phyloP scores from a whole-genome alignment of 2,797 vertebrate species.

The Gymnoscopelus microlampas region DNA sequence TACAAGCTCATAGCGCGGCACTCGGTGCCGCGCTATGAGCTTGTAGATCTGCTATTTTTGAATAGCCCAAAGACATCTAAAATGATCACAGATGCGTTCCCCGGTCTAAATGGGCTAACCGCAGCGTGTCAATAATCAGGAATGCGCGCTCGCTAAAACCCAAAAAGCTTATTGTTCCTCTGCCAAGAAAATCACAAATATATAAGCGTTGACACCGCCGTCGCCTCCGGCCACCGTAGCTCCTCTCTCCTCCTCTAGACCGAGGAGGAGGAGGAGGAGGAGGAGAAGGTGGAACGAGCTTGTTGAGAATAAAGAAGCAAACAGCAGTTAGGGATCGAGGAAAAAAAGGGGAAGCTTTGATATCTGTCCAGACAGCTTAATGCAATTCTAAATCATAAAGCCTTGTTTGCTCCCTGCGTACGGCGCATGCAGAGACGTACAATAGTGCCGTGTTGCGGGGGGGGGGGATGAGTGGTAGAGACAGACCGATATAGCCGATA shows the following conservation, averaged over 20 bases:
- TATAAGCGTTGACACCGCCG: slow-evolving; percentile 53
- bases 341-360: slow-evolving; percentile 53
- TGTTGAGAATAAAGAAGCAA: slow-evolving; percentile 43
- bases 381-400: slow-evolving; percentile 52
- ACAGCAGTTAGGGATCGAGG: slow-evolving; percentile 47
- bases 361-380: slow-evolving; percentile 64
- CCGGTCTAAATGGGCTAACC: slow-evolving; percentile 22
- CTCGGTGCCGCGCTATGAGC: too few species aligned
- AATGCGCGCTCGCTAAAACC: slow-evolving; percentile 67
- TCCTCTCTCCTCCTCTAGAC: slow-evolving; percentile 46
- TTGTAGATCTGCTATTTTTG: too few species aligned
- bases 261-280: slow-evolving; percentile 37
- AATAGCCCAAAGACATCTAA: too few species aligned
- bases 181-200: slow-evolving; percentile 73
- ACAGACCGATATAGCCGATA: too few species aligned
- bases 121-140: slow-evolving; percentile 71
- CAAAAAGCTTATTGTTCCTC: slow-evolving; percentile 72
- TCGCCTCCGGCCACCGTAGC: slow-evolving; percentile 51
- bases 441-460: slow-evolving; percentile 43
- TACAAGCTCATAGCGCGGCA: too few species aligned
- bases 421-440: slow-evolving; percentile 40
- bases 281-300: slow-evolving; percentile 3
- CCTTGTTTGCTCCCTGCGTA: slow-evolving; percentile 19
- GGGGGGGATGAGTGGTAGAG: slow-evolving; percentile 26
- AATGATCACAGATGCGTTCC: too few species aligned